These are phyloP conservation scores for Resseliella maxima DNA, from an alignment of 2,888 invertebrate species.

Conservation along the genomic window DNA sequence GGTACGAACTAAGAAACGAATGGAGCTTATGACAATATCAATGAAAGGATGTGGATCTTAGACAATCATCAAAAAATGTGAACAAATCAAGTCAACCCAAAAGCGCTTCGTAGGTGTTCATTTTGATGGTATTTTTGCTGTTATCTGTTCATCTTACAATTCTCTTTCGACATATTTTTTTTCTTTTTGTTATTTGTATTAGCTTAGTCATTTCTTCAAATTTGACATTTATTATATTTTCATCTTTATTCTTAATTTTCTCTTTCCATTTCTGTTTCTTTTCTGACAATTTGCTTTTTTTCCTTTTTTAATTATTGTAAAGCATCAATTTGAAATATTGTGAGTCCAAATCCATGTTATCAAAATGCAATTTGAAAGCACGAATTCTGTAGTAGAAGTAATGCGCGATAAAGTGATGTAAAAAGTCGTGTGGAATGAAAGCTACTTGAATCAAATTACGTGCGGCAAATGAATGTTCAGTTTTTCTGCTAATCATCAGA, in stretches of 20 bases:
- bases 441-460: neutral
- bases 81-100: neutral
- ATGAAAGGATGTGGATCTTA: neutral
- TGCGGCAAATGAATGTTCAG: neutral
- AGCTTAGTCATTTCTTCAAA: conserved; percentile 41
- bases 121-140: conserved; percentile 33
- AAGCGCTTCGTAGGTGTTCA: conserved; percentile 51
- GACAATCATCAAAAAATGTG: neutral
- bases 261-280: neutral
- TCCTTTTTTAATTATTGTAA: neutral
- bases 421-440: neutral
- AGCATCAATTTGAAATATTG: neutral
- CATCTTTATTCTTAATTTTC: neutral
- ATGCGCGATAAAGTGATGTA: conserved; percentile 22
- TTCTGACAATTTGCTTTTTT: neutral
- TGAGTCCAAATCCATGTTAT: neutral
- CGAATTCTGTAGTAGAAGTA: neutral
- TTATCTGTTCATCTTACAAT: neutral
- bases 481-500: neutral
- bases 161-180: neutral
- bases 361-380: neutral
- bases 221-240: conserved; percentile 37
- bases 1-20: neutral
- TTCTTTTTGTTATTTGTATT: conserved; percentile 25
- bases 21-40: neutral